Evolutionary conservation across 2,113 vertebrate species (phyloP), one percentile per base, ranked within the genome.

Genomic region (Trematomus loennbergii): DNA sequence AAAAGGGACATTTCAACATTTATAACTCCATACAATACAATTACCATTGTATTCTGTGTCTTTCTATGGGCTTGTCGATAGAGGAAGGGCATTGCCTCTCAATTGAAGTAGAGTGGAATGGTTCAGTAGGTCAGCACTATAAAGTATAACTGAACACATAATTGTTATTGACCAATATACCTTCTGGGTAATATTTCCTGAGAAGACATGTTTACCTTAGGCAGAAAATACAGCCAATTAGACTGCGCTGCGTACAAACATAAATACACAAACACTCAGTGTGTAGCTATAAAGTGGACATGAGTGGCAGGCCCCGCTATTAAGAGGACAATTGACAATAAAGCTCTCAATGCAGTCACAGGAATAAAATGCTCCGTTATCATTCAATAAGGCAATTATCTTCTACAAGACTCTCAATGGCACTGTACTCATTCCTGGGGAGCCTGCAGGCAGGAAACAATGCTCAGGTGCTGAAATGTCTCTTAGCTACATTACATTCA

Each of bases 301-400:
- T 45, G 36, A 81, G 67, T 79, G 78, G 79, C 79, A 71, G 63
- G 64, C 64, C 58, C 50, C n/a, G 75, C 82, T 55, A 80, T 88
- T 89, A 87, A 22, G 33, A 68, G 74, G 58, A 79, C 80, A 84
- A 73, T 61, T 55, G 83, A 84, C 85, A 75, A 86, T 81, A 83
- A 81, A 87, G 74, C 73, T 78, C 53, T 79, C 59, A 60, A 11
- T 62, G 70, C 62, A 79, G 80, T 81, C 54, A 58, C 67, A 66
- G 72, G 66, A 79, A 84, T 87, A 80, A 86, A 84, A 75, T 18
- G 48, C 69, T 87, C 13, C 60, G 75, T 78, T 82, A 86, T 88
- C 79, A 83, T 89, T 86, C 83, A 83, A 68, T 75, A 70, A 85
- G 48, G 78, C 86, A 72, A 84, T 86, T 87, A 60, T 75, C 78